Base-by-base conservation (phyloP, 2,797 vertebrate genomes). In the Sebastes ruberrimus region DNA sequence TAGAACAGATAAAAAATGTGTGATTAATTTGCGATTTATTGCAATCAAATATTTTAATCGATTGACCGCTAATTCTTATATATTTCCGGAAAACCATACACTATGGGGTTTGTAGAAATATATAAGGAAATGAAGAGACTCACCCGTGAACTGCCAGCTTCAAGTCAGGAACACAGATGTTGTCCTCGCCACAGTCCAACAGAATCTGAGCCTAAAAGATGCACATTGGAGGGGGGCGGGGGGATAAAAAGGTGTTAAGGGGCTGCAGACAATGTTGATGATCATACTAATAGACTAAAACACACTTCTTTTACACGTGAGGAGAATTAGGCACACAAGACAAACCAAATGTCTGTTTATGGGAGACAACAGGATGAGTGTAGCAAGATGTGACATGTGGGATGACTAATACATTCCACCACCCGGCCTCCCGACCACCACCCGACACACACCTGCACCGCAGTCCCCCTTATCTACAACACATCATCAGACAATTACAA, bases 181-280 rank as follows among this genome's bases (percentile, higher is more conserved):
- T 99, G 94, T 99, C 97, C 49, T 98, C 97, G 1, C 97, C 98
- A 14, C 98, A 99, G 90, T 98, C 98, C 88, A 98, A 88, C 89
- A 97, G 94, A 88, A 98, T 98, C 89, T 98, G 97, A 72, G 97
- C 96, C 98, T 98, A 85, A 65, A 88, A 84, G 61, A 90, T 27
- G 61, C 61, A 87, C 57, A 89, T 3, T 2, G 30, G 23, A n/a
- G 49, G 20, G 30, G 35, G 7, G 4, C n/a, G n/a, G 81, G 9
- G 6, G 46, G 81, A 67, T 46, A 68, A 73, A 35, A 65, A 53
- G 27, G 52, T 76, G 33, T 84, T 66, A 83, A 27, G 22, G 3
- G 53, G 63, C 22, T 32, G 56, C 38, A 38, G 38, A 42, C 38
- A 32, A 33, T 2, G 7, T 18, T 60, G 53, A 46, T 46, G 32